Evolutionary conservation across 2,888 invertebrate species (phyloP).

Genomic region (Limnephilus lunatus): DNA sequence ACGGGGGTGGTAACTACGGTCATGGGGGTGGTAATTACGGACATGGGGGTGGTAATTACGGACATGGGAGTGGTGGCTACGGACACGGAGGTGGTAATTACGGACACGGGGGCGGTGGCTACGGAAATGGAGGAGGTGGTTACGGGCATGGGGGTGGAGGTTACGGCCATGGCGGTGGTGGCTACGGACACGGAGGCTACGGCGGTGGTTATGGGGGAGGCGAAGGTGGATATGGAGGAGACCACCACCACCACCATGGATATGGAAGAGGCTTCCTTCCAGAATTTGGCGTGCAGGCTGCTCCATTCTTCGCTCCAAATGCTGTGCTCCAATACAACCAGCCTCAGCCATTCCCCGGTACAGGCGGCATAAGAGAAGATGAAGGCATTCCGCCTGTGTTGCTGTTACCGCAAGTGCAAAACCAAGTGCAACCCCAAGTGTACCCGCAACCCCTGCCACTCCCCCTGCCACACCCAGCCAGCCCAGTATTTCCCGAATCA

Average conservation of each 20-base stretch:
- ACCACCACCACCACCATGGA: constrained; percentile 49
- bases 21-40: neutral
- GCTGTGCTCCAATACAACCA: neutral
- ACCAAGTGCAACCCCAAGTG: neutral
- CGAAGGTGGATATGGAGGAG: constrained; percentile 10
- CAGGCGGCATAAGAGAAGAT: neutral
- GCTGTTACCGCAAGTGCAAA: neutral
- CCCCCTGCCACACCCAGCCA: neutral
- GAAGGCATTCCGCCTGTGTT: neutral
- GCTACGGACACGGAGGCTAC: constrained; percentile 27
- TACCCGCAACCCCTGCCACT: neutral
- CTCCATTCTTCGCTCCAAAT: constrained; percentile 23
- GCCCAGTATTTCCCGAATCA: neutral
- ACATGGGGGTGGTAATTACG: neutral
- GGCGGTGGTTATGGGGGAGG: constrained; percentile 37
- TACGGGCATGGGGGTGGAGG: neutral
- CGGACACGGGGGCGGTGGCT: neutral
- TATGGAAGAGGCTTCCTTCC: constrained; percentile 48
- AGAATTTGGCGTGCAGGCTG: constrained; percentile 16
- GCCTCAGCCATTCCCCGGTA: neutral
- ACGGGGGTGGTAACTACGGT: neutral
- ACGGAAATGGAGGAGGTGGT: neutral
- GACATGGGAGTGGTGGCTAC: neutral
- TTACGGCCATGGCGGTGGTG: neutral
- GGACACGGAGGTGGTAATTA: neutral